Conservation (phyloP, 1,140 invertebrate species). For the Hetaerina americana region DNA sequence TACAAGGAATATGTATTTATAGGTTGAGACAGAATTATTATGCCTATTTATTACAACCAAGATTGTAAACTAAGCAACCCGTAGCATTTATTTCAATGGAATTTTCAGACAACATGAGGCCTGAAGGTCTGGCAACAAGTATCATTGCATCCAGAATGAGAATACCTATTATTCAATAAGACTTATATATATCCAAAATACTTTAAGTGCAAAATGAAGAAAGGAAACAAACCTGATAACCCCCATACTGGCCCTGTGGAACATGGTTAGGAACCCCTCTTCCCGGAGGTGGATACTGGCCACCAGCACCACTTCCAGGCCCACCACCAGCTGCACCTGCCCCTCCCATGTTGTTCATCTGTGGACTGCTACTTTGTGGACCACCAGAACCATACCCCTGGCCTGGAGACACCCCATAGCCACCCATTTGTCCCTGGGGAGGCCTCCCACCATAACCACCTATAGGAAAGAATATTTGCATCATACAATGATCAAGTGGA, state of each 20-base stretch:
- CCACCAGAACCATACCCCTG: neutral
- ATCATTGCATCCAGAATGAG: too few relatives aligned
- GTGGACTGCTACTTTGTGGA: slow-evolving; percentile 1
- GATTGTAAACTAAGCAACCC: too few relatives aligned
- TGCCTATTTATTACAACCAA: too few relatives aligned
- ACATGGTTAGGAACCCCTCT: slow-evolving; percentile 38
- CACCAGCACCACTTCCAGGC: slow-evolving; percentile 11
- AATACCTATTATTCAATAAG: too few relatives aligned
- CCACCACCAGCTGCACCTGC: neutral
- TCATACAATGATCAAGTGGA: too few relatives aligned
- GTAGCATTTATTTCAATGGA: too few relatives aligned
- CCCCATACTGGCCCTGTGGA: slow-evolving; percentile 33
- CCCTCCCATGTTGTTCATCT: slow-evolving; percentile 13
- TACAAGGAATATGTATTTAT: too few relatives aligned
- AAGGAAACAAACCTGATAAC: slow-evolving; percentile 35
- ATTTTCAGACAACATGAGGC: too few relatives aligned
- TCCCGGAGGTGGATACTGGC: slow-evolving; percentile 30
- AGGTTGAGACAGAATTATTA: too few relatives aligned
- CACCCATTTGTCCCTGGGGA: slow-evolving; percentile 29
- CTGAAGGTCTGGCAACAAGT: too few relatives aligned
- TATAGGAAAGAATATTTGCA: neutral
- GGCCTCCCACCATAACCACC: neutral
- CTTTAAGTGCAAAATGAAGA: too few relatives aligned
- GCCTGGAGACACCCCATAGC: slow-evolving; percentile 17
- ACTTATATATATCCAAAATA: too few relatives aligned